Evolutionary conservation across 1,140 invertebrate species (phyloP).

Genomic region (Thaumatotibia leucotreta): DNA sequence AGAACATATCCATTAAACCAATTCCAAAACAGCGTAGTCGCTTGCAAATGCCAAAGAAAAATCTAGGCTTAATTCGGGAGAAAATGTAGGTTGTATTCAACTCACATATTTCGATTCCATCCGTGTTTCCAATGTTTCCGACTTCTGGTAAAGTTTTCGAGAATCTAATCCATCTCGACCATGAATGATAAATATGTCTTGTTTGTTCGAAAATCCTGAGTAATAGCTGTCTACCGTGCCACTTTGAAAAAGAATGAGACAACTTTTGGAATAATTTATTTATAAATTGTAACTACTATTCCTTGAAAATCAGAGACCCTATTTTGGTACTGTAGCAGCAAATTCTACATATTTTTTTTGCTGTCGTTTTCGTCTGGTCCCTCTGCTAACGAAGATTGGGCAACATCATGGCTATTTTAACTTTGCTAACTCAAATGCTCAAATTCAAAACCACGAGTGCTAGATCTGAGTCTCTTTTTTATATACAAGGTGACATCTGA

Average conservation of each 20-base stretch:
- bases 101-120: neutral
- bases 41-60: conserved; percentile 24
- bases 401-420: too few relatives aligned
- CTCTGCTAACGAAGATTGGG: too few relatives aligned
- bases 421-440: too few relatives aligned
- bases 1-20: neutral
- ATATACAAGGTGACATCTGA: too few relatives aligned
- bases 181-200: conserved; percentile 10
- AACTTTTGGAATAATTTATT: too few relatives aligned
- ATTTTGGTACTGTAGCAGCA: too few relatives aligned
- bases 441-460: too few relatives aligned
- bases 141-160: neutral
- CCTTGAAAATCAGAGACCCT: too few relatives aligned
- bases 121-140: neutral
- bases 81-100: conserved; percentile 1
- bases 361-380: too few relatives aligned
- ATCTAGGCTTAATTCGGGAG: conserved; percentile 22
- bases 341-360: too few relatives aligned
- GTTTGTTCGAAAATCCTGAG: conserved; percentile 4
- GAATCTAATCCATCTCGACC: neutral
- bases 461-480: too few relatives aligned
- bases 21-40: conserved; percentile 1
- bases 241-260: neutral
- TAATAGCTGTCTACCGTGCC: neutral
- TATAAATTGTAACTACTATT: too few relatives aligned